phyloP scores from a whole-genome alignment of 2,113 vertebrate genomes.

The Hemiprocne comata region DNA sequence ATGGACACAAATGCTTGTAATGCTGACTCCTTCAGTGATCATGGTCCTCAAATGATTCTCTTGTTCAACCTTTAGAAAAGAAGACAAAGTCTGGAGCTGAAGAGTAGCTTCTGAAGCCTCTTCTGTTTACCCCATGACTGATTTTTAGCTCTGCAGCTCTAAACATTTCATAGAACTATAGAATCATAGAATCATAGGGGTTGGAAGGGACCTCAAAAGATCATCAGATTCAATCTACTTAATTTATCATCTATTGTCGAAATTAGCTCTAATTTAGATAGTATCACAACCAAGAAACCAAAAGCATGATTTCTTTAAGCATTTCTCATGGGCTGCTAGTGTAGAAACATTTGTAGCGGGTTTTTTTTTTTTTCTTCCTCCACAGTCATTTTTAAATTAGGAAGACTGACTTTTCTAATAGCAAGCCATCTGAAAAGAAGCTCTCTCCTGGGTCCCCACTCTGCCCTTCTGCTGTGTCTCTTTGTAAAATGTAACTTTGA shows the following conservation, averaged over 20 bases:
- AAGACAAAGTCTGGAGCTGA: not conserved
- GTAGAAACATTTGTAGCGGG: not conserved
- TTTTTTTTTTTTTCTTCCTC: not conserved
- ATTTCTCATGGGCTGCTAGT: not conserved
- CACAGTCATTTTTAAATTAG: not conserved
- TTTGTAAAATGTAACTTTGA: not conserved
- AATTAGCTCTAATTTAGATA: not conserved
- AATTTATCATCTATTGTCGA: not conserved
- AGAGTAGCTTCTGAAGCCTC: not conserved
- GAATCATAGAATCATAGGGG: no score
- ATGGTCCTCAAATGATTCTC: not conserved
- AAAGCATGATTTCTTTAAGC: not conserved
- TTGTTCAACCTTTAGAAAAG: not conserved
- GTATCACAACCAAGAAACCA: not conserved
- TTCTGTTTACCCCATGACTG: not conserved
- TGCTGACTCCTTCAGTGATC: not conserved
- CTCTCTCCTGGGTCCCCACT: not conserved
- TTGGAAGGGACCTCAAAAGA: no score
- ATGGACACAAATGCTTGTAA: not conserved
- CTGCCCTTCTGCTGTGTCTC: not conserved
- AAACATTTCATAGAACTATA: no score
- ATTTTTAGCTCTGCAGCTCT: not conserved
- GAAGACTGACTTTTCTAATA: not conserved
- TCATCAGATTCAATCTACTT: not conserved
- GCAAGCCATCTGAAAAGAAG: not conserved